Evolutionary conservation across 35 echinoderm and acorn worm species (phyloP).

Genomic region (Ophioderma brevispina): DNA sequence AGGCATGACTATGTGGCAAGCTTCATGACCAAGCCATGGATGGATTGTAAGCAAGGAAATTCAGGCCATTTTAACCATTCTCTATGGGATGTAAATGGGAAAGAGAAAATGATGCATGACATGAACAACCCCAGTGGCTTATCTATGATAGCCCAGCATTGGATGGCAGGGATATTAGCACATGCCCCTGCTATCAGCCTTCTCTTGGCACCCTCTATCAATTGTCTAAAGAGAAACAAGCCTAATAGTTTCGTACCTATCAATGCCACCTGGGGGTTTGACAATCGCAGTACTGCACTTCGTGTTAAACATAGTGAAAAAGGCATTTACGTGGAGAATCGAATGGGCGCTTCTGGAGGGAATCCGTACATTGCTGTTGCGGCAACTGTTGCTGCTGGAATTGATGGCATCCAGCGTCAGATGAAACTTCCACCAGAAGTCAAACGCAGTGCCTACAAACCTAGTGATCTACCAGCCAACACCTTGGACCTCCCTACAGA

Average conservation of each 20-base stretch:
- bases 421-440: slow-evolving; percentile 42
- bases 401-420: slow-evolving; percentile 68
- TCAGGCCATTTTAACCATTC: slow-evolving; percentile 72
- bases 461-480: slow-evolving; percentile 24
- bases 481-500: slow-evolving; percentile 35
- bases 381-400: slow-evolving; percentile 79
- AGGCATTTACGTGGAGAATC: slow-evolving; percentile 81
- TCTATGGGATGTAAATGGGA: slow-evolving; percentile 55
- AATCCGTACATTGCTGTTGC: slow-evolving; percentile 83
- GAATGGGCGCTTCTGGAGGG: slow-evolving; percentile 72
- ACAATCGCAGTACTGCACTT: slow-evolving; percentile 72
- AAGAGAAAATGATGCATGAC: slow-evolving; percentile 32
- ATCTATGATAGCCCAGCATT: slow-evolving; percentile 58
- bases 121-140: slow-evolving; percentile 1
- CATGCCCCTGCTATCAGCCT: slow-evolving; percentile 65
- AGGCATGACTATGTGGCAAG: slow-evolving; percentile 52
- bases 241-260: slow-evolving; percentile 13
- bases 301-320: slow-evolving; percentile 49
- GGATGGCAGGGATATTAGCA: slow-evolving; percentile 75
- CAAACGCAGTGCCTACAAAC: slow-evolving; percentile 45
- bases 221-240: slow-evolving; percentile 52
- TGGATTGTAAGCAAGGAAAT: slow-evolving; percentile 4
- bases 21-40: slow-evolving; percentile 78
- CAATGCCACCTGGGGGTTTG: slow-evolving; percentile 78
- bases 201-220: slow-evolving; percentile 61